These are phyloP conservation scores for Camelus dromedarius DNA, from an alignment of 2,113 vertebrate genomes.

Conservation along the genomic window DNA sequence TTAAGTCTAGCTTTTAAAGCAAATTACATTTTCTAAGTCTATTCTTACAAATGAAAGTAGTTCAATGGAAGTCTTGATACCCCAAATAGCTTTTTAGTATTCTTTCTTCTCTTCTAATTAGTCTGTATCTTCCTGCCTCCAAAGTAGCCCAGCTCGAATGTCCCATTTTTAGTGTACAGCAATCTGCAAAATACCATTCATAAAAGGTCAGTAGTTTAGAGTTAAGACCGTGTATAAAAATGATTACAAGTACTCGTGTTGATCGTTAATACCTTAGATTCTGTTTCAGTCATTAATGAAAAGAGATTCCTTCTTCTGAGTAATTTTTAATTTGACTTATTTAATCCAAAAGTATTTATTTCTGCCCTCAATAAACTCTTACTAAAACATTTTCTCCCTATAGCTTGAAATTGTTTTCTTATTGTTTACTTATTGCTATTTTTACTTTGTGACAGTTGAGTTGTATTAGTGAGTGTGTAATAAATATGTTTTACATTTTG, in stretches of 20 bases:
- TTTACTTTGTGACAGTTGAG: slow-evolving; percentile 24
- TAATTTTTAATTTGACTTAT: slow-evolving; percentile 28
- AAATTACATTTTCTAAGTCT: slow-evolving; percentile 58
- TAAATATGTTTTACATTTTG: not conserved
- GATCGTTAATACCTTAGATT: not conserved
- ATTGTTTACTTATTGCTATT: not conserved
- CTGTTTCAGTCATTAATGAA: slow-evolving; percentile 33
- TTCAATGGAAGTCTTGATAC: slow-evolving; percentile 48
- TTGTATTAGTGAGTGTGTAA: not conserved
- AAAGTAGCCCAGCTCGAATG: slow-evolving; percentile 43
- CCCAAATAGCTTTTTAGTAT: slow-evolving; percentile 59
- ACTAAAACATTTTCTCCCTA: slow-evolving; percentile 53
- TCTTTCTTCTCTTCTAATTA: slow-evolving; percentile 65
- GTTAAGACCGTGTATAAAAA: not conserved
- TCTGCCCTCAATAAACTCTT: slow-evolving; percentile 20
- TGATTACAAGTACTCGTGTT: not conserved
- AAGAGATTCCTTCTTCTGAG: not conserved
- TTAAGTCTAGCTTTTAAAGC: slow-evolving; percentile 33
- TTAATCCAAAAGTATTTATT: slow-evolving; percentile 30
- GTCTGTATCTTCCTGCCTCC: slow-evolving; percentile 45
- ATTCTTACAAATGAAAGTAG: slow-evolving; percentile 68
- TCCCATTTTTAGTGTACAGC: slow-evolving; percentile 22
- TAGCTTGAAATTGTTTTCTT: slow-evolving; percentile 44
- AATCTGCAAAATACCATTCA: slow-evolving; percentile 24
- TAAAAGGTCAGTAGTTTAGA: slow-evolving; percentile 10